Evolutionary conservation across 1,140 invertebrate species (phyloP).

Genomic region (Eumaeus atala): DNA sequence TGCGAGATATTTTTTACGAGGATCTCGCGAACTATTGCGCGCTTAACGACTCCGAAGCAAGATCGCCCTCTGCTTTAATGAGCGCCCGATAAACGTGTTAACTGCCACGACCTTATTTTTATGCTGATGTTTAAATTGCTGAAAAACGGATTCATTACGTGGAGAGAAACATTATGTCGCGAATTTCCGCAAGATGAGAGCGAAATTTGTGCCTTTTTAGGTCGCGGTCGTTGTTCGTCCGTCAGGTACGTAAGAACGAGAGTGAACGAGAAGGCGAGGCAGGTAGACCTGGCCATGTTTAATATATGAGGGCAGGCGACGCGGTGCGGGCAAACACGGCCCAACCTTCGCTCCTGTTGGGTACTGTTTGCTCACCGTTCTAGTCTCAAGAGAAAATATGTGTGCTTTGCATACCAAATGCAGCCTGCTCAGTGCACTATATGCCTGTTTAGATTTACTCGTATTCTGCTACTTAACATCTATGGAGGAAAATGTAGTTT

Average conservation of each 20-base stretch:
- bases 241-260: conserved; percentile 14
- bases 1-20: conserved; percentile 74
- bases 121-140: conserved; percentile 67
- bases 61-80: conserved; percentile 72
- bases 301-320: conserved; percentile 71
- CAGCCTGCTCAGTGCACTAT: conserved; percentile 40
- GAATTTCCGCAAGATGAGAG: conserved; percentile 26
- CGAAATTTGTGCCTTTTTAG: conserved; percentile 31
- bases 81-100: conserved; percentile 73
- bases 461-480: conserved; percentile 44
- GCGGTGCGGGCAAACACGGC: conserved; percentile 60
- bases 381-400: conserved; percentile 70
- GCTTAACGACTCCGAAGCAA: conserved; percentile 72
- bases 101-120: conserved; percentile 72
- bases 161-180: conserved; percentile 39
- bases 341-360: conserved; percentile 55
- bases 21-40: conserved; percentile 74
- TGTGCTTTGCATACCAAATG: conserved; percentile 65
- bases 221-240: conserved; percentile 20
- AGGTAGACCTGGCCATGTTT: conserved; percentile 63
- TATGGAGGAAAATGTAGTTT: conserved; percentile 17
- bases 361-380: conserved; percentile 63
- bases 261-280: conserved; percentile 32
- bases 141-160: conserved; percentile 67
- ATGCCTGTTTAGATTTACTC: conserved; percentile 55